These are phyloP conservation scores for Lithophane socia DNA, from an alignment of 2,888 invertebrate genomes.

Conservation along the genomic window DNA sequence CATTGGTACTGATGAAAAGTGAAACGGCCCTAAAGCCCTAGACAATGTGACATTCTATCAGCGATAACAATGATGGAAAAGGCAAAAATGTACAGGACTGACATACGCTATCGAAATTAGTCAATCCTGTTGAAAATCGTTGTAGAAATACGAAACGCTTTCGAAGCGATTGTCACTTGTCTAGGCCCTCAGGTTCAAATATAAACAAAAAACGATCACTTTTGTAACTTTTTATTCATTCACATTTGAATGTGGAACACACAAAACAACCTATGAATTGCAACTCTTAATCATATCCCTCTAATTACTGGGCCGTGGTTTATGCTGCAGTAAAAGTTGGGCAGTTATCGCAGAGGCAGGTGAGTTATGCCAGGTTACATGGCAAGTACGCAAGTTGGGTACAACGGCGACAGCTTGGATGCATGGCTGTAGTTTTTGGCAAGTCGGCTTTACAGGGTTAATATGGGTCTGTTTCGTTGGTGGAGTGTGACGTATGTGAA, in stretches of 20 bases:
- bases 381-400: slow-evolving; percentile 45
- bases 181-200: not conserved
- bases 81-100: too few relatives aligned
- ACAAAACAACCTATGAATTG: slow-evolving; percentile 24
- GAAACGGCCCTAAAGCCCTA: not conserved
- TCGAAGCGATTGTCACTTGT: too few relatives aligned
- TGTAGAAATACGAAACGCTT: too few relatives aligned
- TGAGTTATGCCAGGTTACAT: slow-evolving; percentile 52
- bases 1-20: not conserved
- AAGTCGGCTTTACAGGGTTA: slow-evolving; percentile 46
- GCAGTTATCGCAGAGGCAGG: slow-evolving; percentile 61
- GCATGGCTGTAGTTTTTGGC: slow-evolving; percentile 58
- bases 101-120: too few relatives aligned
- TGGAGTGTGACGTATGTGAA: not conserved
- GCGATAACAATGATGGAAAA: too few relatives aligned
- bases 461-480: slow-evolving; percentile 13
- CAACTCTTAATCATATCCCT: slow-evolving; percentile 45
- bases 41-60: too few relatives aligned
- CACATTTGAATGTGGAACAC: not conserved
- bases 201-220: not conserved
- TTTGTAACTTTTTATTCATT: rapidly evolving
- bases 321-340: slow-evolving; percentile 58
- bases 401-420: slow-evolving; percentile 59
- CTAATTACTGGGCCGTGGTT: slow-evolving; percentile 50
- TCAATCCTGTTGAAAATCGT: too few relatives aligned